These are phyloP conservation scores for Gadus chalcogrammus DNA, from an alignment of 2,113 vertebrate genomes.

Conservation along the genomic window DNA sequence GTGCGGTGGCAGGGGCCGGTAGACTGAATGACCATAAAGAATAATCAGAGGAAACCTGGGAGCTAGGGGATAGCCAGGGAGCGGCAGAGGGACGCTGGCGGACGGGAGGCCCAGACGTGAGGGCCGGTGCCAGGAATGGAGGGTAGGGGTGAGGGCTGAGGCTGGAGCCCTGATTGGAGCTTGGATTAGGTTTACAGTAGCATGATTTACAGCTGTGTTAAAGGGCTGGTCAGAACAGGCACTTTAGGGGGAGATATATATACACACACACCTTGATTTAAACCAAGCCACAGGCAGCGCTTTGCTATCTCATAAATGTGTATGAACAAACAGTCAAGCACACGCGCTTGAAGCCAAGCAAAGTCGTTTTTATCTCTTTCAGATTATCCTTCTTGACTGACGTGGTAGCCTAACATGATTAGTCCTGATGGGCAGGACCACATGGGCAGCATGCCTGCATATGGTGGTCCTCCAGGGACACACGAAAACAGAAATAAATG, in stretches of 20 bases:
- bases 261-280: slow-evolving; percentile 27
- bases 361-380: too few relatives aligned
- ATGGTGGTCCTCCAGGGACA: too few relatives aligned
- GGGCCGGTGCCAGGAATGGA: slow-evolving; percentile 3
- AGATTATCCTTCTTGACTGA: too few relatives aligned
- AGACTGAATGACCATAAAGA: slow-evolving; percentile 47
- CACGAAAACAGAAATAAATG: too few relatives aligned
- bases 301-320: slow-evolving; percentile 20
- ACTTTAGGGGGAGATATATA: slow-evolving; percentile 54
- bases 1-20: slow-evolving; percentile 12
- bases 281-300: slow-evolving; percentile 29
- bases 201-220: slow-evolving; percentile 63
- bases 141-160: background rate
- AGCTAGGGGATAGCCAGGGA: slow-evolving; percentile 21
- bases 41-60: slow-evolving; percentile 38
- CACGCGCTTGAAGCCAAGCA: background rate
- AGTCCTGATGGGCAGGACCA: too few relatives aligned
- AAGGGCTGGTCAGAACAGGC: slow-evolving; percentile 44
- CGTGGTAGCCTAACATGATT: too few relatives aligned
- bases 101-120: slow-evolving; percentile 33
- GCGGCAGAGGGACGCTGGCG: too few relatives aligned
- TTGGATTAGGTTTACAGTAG: slow-evolving; percentile 35
- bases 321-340: background rate
- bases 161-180: slow-evolving; percentile 23
- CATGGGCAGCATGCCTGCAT: too few relatives aligned